These are phyloP conservation scores for Miltochrista miniata DNA, from an alignment of 2,888 invertebrate species.

Conservation along the genomic window DNA sequence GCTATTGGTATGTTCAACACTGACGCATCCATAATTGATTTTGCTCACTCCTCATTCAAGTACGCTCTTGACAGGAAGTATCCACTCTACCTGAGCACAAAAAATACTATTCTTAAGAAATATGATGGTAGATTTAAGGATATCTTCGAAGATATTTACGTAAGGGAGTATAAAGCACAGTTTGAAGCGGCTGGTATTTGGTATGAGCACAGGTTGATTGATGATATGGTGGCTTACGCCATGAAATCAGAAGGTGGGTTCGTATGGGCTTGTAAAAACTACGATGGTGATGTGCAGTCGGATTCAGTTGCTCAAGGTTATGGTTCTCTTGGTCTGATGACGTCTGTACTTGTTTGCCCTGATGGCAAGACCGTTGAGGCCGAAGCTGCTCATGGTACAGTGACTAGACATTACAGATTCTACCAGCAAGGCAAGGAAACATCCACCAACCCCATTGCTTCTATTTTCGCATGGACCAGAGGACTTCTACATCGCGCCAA, in stretches of 20 bases:
- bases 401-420: constrained; percentile 94
- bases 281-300: constrained; percentile 99
- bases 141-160: constrained; percentile 97
- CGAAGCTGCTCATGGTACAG: constrained; percentile 99
- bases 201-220: constrained; percentile 99
- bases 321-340: constrained; percentile 98
- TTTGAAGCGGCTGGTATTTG: constrained; percentile 95
- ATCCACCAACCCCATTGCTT: constrained; percentile 99
- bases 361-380: constrained; percentile 99
- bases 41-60: constrained; percentile 97
- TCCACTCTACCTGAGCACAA: constrained; percentile 97
- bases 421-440: constrained; percentile 98
- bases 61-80: constrained; percentile 93
- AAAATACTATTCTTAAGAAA: constrained; percentile 97
- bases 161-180: constrained; percentile 91
- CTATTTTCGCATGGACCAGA: constrained; percentile 99
- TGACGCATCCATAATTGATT: constrained; percentile 95
- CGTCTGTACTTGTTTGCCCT: constrained; percentile 97
- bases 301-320: constrained; percentile 99
- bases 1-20: constrained; percentile 98
- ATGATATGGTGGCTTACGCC: constrained; percentile 99
- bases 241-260: constrained; percentile 99
- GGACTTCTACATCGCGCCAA: constrained; percentile 97
- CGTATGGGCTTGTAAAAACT: constrained; percentile 99
- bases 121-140: constrained; percentile 99